These are phyloP conservation scores for Dicycla oo DNA, from an alignment of 2,888 invertebrate genomes.

Conservation along the genomic window DNA sequence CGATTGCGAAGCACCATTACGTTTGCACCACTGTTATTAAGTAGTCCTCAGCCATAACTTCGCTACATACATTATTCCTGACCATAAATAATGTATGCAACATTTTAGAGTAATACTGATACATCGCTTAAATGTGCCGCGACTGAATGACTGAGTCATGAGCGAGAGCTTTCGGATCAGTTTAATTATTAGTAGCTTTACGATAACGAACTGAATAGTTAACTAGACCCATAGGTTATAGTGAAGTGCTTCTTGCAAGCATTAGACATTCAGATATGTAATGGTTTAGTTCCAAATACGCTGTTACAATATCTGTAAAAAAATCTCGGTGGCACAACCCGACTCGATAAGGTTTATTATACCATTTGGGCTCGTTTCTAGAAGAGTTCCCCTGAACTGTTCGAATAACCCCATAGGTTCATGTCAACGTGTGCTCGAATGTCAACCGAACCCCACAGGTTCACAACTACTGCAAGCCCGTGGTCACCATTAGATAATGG, in stretches of 20 bases:
- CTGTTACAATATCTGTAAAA: not conserved
- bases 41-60: constrained; percentile 15
- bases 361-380: too few relatives aligned
- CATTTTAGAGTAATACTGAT: constrained; percentile 32
- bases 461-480: too few relatives aligned
- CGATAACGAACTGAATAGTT: constrained; percentile 32
- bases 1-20: constrained; percentile 4
- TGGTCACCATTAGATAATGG: too few relatives aligned
- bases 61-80: constrained; percentile 23
- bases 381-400: too few relatives aligned
- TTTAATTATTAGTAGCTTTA: constrained; percentile 39
- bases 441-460: too few relatives aligned
- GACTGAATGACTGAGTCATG: not conserved
- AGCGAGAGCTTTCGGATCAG: constrained; percentile 11
- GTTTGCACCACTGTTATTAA: constrained; percentile 10
- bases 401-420: too few relatives aligned
- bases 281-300: not conserved
- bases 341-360: too few relatives aligned
- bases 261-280: not conserved
- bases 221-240: constrained; percentile 1
- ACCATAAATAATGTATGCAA: constrained; percentile 44
- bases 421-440: too few relatives aligned
- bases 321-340: not conserved
- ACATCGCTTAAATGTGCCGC: constrained; percentile 16
- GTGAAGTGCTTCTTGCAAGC: constrained; percentile 6